Evolutionary conservation across 2,888 invertebrate genomes (phyloP), one percentile per base, ranked within the genome.

Genomic region (Tetrapedia diversipes): DNA sequence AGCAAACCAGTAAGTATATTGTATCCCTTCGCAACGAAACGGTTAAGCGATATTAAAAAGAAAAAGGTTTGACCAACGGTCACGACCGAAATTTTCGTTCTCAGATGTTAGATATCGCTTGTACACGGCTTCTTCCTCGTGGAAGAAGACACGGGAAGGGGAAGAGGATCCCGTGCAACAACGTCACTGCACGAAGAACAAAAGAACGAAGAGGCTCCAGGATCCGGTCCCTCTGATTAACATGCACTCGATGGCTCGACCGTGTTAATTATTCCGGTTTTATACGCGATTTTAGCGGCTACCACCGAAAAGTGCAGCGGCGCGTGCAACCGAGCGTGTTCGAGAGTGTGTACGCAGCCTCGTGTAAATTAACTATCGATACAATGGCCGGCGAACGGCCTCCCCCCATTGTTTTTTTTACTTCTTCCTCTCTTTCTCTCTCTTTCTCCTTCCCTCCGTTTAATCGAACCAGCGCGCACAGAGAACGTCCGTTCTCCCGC

Each of bases 231-330:
- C 68, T 16, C 57, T 45, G 75, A 73, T 80, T 73, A 71, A 68
- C 78, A 53, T 63, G 54, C 59, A 41, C 59, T 49, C 81, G 66
- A 60, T 69, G 70, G 65, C 65, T 51, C 37, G 45, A 11, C n/a
- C 39, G 61, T 71, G 83, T 72, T 83, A 83, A 83, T 83, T 79
- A 70, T 57, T 39, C n/a, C 34, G 59, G 61, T 60, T 60, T 27
- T 41, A 45, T 16, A 14, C 47, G 49, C 45, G 73, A 69, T 80
- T 76, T 82, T 68, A 78, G 60, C 70, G 22, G 43, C 63, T 43
- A 63, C 53, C 57, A 65, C 57, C 78, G 72, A 83, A 74, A 83
- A 79, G 60, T 69, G 72, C 82, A 76, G 45, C 63, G 67, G 51
- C 64, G 66, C 47, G 69, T 59, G 63, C 54, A 39, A 19, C 41